These are phyloP conservation scores for Quadroppia sp. DNA, from an alignment of 2,888 invertebrate genomes.

Conservation along the genomic window DNA sequence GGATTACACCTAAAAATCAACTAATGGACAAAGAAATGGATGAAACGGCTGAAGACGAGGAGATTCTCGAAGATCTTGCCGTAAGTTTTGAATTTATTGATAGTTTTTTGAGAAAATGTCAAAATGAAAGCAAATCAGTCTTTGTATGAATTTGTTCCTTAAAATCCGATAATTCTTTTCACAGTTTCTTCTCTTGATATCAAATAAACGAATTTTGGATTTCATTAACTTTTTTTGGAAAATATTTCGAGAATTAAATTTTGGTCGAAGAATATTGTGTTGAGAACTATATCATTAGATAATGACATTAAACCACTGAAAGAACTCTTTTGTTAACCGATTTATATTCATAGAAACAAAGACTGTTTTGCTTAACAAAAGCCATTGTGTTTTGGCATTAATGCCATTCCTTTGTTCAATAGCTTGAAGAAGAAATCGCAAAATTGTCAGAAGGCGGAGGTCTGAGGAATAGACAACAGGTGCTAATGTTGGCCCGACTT, in stretches of 20 bases:
- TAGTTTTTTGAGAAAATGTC: conserved; percentile 18
- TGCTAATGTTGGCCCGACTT: conserved; percentile 78
- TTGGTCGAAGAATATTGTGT: background rate
- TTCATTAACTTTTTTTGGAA: conserved; percentile 28
- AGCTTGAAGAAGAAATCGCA: conserved; percentile 85
- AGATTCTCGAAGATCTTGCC: conserved; percentile 53
- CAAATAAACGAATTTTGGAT: conserved; percentile 23
- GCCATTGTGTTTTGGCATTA: background rate
- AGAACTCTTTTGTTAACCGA: background rate
- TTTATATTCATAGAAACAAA: background rate
- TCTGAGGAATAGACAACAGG: conserved; percentile 82
- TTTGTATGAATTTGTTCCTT: conserved; percentile 17
- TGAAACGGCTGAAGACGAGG: conserved; percentile 51
- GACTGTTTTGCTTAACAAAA: conserved; percentile 1
- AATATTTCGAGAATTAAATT: background rate
- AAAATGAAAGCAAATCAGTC: conserved; percentile 20
- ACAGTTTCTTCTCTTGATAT: conserved; percentile 23
- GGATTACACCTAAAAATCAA: conserved; percentile 43
- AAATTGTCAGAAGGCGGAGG: conserved; percentile 68
- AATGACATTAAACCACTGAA: background rate
- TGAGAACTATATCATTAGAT: background rate
- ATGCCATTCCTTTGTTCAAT: conserved; percentile 48
- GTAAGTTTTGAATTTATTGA: conserved; percentile 46
- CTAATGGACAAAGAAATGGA: conserved; percentile 48
- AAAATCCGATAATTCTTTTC: conserved; percentile 21